Base-by-base conservation (phyloP, 1,140 invertebrate species). In the Periplaneta americana region DNA sequence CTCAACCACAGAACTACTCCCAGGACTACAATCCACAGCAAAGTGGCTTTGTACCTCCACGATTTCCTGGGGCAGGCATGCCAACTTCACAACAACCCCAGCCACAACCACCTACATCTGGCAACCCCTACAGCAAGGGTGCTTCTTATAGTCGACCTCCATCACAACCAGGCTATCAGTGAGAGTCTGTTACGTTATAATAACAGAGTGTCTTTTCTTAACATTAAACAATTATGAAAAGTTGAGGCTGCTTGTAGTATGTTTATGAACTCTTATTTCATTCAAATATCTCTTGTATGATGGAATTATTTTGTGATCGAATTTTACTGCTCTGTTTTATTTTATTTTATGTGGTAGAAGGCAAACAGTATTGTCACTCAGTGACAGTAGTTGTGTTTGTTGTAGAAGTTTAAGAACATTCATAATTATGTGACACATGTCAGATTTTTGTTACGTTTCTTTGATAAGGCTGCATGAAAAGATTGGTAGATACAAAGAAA, bases 71-170 rank as follows among this genome's bases (percentile, higher is more conserved):
- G n/a, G n/a, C n/a, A n/a, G n/a, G n/a, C n/a, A n/a, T n/a, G n/a
- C n/a, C n/a, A n/a, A 18, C 79, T 66, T 15, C 79, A 32, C 66
- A n/a, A 3, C 79, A 80, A 32, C 34, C 22, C 22, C 75, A 28
- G 28, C 36, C 78, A 17, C 39, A 32, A 57, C 37, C 39, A 5
- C 28, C 36, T 74, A 32, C 32, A 34, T n/a, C 48, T 66, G 79
- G 79, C 8, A 80, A 80, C 18, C 79, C 79, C 34, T 80, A 80
- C 32, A 80, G 79, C 79, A 80, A 80, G 48, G 79, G 79, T 28
- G 31, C 78, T 37, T 28, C 79, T 0, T 80, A 80, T 17, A 34
- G 79, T 74, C 79, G 66, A 17, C 79, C 79, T 80, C 39, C 39
- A 15, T 78, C 76, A 15, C 79, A 80, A 33, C 39, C 79, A 18